Evolutionary conservation across 1,140 invertebrate species (phyloP).

Genomic region (Temnothorax nylanderi): DNA sequence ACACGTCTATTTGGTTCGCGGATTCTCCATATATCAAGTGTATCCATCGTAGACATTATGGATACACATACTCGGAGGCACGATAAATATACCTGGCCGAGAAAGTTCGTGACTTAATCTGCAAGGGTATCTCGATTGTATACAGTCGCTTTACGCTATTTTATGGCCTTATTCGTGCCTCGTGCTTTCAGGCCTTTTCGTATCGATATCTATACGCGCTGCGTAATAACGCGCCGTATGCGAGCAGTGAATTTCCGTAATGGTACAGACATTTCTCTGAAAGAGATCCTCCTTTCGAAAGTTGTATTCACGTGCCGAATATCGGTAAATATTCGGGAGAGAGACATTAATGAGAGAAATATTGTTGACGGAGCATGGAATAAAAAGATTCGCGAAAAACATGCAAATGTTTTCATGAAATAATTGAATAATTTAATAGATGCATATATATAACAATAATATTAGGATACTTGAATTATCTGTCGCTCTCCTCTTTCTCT

Average conservation of each 20-base stretch:
- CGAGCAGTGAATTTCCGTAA: slow-evolving; percentile 61
- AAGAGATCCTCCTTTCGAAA: neutral
- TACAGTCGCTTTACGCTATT: slow-evolving; percentile 63
- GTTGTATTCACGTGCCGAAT: neutral
- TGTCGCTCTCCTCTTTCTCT: neutral
- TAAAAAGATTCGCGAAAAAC: neutral
- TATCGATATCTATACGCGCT: slow-evolving; percentile 23
- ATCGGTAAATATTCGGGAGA: neutral
- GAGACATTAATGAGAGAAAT: neutral
- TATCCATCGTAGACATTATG: neutral
- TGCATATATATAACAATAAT: neutral
- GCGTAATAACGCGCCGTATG: slow-evolving; percentile 56
- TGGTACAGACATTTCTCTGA: slow-evolving; percentile 41
- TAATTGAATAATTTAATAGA: neutral
- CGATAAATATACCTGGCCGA: slow-evolving; percentile 69
- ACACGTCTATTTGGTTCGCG: neutral
- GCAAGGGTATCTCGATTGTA: slow-evolving; percentile 66
- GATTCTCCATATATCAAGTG: slow-evolving; percentile 63
- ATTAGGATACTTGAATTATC: neutral
- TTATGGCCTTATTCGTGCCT: slow-evolving; percentile 64
- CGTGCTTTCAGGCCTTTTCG: slow-evolving; percentile 46
- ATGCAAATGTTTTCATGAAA: neutral
- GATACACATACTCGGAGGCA: slow-evolving; percentile 33
- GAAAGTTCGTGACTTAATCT: slow-evolving; percentile 78
- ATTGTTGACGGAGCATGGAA: neutral